These are phyloP conservation scores for Mesorhabditis spiculigera DNA, from an alignment of 2,888 invertebrate genomes.

Conservation along the genomic window DNA sequence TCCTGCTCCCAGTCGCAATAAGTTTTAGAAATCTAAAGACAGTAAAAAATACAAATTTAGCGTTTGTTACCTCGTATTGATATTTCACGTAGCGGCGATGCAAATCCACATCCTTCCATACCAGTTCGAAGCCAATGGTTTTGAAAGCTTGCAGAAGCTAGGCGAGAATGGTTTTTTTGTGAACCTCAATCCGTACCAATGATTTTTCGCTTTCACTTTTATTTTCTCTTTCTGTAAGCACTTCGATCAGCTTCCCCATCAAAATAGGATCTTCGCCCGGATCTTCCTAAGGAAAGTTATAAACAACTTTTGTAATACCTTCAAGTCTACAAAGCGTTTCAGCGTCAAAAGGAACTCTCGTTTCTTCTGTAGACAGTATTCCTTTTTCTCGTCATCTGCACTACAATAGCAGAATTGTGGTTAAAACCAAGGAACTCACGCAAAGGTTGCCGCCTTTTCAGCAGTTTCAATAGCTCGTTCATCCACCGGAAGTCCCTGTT, in stretches of 20 bases:
- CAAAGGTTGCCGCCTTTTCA: conserved; percentile 19
- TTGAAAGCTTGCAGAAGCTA: not conserved
- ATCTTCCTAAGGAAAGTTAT: not conserved
- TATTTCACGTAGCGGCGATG: not conserved
- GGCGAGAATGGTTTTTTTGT: not conserved
- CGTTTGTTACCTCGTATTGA: not conserved
- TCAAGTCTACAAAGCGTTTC: conserved; percentile 6
- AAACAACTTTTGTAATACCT: not conserved
- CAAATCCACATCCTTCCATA: not conserved
- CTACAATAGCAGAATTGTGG: conserved; percentile 8
- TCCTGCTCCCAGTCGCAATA: not conserved
- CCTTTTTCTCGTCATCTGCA: conserved; percentile 13
- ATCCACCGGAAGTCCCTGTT: conserved; percentile 12
- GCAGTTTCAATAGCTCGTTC: conserved; percentile 19
- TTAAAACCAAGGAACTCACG: not conserved
- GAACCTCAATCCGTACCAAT: not conserved
- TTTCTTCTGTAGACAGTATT: not conserved
- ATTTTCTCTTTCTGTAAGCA: not conserved
- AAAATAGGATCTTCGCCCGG: conserved; percentile 11
- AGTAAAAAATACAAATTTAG: not conserved
- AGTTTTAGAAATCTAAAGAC: not conserved
- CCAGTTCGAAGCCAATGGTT: not conserved
- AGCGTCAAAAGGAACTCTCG: conserved; percentile 9
- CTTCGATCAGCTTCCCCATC: not conserved
- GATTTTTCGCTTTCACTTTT: conserved; percentile 1